Percentiles rank a stretch among this genome's conserved stretches.
Evolutionary conservation across 2,113 vertebrate species (phyloP).

Genomic region (Rhipidura dahli): DNA sequence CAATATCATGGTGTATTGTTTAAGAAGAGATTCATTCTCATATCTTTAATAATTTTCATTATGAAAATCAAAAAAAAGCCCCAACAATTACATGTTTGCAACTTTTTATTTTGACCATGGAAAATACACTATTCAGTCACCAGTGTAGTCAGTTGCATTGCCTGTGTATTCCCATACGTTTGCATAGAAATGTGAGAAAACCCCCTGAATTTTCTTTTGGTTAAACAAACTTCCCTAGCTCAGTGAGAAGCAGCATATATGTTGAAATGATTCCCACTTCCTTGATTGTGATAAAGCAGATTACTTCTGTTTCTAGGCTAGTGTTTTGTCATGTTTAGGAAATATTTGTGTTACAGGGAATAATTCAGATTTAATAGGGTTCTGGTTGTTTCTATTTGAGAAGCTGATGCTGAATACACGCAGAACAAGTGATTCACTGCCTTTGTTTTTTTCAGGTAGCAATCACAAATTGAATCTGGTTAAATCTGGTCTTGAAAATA

Average conservation of each 20-base stretch:
- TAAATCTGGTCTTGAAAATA: background rate
- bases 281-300: background rate
- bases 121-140: background rate
- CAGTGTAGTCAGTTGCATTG: background rate
- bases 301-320: background rate
- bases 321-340: background rate
- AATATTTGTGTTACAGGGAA: background rate
- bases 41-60: background rate
- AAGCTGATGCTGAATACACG: background rate
- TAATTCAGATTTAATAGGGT: background rate
- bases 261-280: background rate
- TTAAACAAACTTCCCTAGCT: background rate
- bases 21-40: background rate
- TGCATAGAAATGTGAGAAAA: background rate
- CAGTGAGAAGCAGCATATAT: background rate
- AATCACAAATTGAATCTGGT: background rate
- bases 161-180: background rate
- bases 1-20: background rate
- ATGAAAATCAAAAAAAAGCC: background rate
- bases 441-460: background rate
- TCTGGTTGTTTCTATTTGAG: background rate
- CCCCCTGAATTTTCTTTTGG: background rate
- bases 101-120: background rate
- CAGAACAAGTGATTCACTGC: background rate
- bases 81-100: background rate